A percentile compares a stretch with the other conserved stretches of the same genome.
phyloP scores from a whole-genome alignment of 2,113 vertebrate genomes.

The Lophius piscatorius region DNA sequence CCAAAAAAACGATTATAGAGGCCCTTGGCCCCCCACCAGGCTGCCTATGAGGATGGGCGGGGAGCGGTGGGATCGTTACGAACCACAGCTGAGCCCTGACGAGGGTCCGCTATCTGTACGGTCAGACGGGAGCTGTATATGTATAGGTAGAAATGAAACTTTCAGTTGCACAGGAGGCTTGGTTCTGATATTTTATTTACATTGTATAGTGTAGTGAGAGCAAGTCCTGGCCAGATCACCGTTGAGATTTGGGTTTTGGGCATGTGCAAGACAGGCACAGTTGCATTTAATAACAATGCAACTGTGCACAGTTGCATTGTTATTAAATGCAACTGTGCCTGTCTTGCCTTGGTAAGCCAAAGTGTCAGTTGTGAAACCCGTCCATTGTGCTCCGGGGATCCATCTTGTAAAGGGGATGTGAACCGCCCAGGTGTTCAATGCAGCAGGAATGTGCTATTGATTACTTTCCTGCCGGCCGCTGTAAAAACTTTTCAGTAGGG shows the following conservation, averaged over 20 bases:
- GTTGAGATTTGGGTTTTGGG: too few species aligned
- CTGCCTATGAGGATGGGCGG: background rate
- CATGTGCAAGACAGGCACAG: too few species aligned
- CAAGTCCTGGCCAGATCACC: too few species aligned
- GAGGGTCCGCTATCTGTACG: constrained; percentile 13
- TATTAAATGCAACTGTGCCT: too few species aligned
- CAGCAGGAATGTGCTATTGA: constrained; percentile 47
- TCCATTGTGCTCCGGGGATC: too few species aligned
- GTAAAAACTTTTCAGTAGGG: constrained; percentile 35
- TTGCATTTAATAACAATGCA: too few species aligned
- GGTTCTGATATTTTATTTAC: constrained; percentile 49
- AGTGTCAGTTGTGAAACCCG: too few species aligned
- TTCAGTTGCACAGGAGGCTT: constrained; percentile 23
- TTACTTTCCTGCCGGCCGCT: background rate
- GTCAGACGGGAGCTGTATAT: constrained; percentile 17
- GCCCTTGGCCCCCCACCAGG: constrained; percentile 32
- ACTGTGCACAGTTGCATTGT: too few species aligned
- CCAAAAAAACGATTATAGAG: constrained; percentile 65
- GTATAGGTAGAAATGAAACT: constrained; percentile 26
- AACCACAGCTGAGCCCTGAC: constrained; percentile 44
- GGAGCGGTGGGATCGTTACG: constrained; percentile 41
- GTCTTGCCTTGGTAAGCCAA: too few species aligned
- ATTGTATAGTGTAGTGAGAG: background rate
- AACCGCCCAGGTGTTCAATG: background rate
- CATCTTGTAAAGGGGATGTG: background rate